Evolutionary conservation across 92 coral and sea anemone species (phyloP).

Genomic region (Paramuricea clavata): DNA sequence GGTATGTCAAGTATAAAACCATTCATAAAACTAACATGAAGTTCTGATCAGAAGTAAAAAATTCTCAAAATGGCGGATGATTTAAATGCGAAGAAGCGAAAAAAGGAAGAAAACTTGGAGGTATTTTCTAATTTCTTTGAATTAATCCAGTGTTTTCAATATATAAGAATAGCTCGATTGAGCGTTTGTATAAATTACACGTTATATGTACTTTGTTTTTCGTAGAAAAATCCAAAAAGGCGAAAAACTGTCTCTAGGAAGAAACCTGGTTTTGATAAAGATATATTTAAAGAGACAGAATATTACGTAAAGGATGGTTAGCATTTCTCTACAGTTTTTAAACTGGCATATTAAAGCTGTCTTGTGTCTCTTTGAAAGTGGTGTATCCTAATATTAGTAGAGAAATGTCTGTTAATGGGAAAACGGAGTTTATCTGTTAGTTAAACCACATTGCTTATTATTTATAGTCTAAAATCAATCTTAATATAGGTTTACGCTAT

Average conservation of each 20-base stretch:
- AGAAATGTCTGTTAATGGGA: no score
- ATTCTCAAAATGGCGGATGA: constrained; percentile 7
- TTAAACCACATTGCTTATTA: no score
- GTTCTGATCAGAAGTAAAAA: neutral
- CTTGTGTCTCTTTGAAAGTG: no score
- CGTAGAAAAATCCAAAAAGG: constrained; percentile 75
- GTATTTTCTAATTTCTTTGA: neutral
- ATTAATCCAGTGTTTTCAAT: neutral
- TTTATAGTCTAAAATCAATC: no score
- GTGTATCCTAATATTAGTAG: no score
- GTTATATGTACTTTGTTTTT: neutral
- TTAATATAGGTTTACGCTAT: constrained; percentile 77
- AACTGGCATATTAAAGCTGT: no score
- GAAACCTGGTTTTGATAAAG: constrained; percentile 89
- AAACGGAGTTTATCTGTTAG: no score
- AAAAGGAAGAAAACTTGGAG: neutral
- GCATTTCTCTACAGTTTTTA: no score
- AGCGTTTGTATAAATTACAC: neutral
- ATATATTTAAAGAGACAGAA: constrained; percentile 81
- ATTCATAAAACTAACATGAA: neutral
- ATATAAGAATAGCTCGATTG: no score
- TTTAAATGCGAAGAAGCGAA: neutral
- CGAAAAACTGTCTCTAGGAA: constrained; percentile 40
- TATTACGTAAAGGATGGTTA: constrained; percentile 83
- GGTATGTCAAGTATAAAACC: neutral